Conservation (phyloP, 2,113 vertebrate species). For the Poecile atricapillus region DNA sequence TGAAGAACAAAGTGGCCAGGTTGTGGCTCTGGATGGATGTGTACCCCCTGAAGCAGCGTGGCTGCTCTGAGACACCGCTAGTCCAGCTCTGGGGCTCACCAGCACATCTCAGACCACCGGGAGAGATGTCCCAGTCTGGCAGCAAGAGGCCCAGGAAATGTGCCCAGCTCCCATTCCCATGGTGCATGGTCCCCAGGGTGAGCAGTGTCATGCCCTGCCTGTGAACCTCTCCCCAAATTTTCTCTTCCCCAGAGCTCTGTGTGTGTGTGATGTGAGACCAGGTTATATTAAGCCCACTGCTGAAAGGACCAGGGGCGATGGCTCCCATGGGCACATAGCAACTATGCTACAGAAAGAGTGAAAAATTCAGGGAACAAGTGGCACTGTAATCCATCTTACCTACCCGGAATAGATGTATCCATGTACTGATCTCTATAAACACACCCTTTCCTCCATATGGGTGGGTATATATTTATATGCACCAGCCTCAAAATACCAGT, state of each 20-base stretch:
- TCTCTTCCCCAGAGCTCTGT: not conserved
- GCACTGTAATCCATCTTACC: not conserved
- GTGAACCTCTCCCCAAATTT: not conserved
- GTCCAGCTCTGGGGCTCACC: not conserved
- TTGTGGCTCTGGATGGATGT: fast-evolving
- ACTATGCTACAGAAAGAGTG: not conserved
- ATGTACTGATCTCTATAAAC: not conserved
- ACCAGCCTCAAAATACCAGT: not conserved
- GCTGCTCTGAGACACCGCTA: not conserved
- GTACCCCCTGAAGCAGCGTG: not conserved
- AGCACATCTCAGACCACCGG: not conserved
- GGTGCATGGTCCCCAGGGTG: not conserved
- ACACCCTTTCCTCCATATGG: constrained; percentile 5
- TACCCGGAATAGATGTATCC: not conserved
- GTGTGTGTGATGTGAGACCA: not conserved
- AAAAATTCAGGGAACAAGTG: not conserved
- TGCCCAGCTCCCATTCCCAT: not conserved
- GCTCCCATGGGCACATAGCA: not conserved
- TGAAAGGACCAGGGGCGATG: not conserved
- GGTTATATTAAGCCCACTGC: not conserved
- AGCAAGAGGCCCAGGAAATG: not conserved
- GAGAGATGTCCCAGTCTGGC: not conserved
- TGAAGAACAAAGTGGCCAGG: not conserved
- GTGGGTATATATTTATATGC: not conserved
- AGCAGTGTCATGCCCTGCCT: not conserved